Evolutionary conservation across 2,888 invertebrate species (phyloP), one percentile per base, ranked within the genome.

Genomic region (Augochlorella aurata): DNA sequence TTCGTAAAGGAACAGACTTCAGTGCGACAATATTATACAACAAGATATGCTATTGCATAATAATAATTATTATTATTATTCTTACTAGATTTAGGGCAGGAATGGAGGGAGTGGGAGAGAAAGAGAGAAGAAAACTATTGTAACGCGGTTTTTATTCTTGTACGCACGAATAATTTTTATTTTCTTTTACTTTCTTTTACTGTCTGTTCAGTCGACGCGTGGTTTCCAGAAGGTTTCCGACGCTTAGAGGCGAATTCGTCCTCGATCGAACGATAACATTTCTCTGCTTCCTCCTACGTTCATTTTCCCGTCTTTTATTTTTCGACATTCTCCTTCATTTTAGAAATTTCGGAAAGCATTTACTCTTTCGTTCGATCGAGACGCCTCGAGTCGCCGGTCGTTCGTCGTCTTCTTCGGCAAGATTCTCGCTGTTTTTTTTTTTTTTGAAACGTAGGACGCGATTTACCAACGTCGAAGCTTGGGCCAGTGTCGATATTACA

Each of bases 1-100:
- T 65, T 74, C 63, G 74, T 63, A 74, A 65, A 81, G 74, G 47
- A 67, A 77, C 63, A 54, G 66, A 82, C 38, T 77, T 82, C 71
- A 67, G 63, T 74, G 71, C 77, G 82, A 72, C n/a, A 38, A 9
- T 74, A 70, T 65, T 74, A 70, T 65, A 44, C 18, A 14, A 49
- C 29, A 52, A 49, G 0, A 54, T 68, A 63, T 45, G n/a, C 66
- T 77, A 67, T 21, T 44, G 3, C 24, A 70, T 24, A 44, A 66
- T 44, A 54, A 16, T 58, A 24, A 45, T 45, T 29, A 58, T 68
- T 61, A 58, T 68, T 61, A 74, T 38, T 58, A 54, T 73, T 29
- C 63, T 21, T 66, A 12, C 14, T 79, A 77, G 67, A 61, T 18
- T 29, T 77, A 74, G 29, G n/a, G 21, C 50, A 65, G 24, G 45